A percentile compares a stretch with the other conserved stretches of the same genome.
These are phyloP conservation scores for Drosophila bocqueti DNA, from an alignment of 1,140 invertebrate genomes.

Conservation along the genomic window DNA sequence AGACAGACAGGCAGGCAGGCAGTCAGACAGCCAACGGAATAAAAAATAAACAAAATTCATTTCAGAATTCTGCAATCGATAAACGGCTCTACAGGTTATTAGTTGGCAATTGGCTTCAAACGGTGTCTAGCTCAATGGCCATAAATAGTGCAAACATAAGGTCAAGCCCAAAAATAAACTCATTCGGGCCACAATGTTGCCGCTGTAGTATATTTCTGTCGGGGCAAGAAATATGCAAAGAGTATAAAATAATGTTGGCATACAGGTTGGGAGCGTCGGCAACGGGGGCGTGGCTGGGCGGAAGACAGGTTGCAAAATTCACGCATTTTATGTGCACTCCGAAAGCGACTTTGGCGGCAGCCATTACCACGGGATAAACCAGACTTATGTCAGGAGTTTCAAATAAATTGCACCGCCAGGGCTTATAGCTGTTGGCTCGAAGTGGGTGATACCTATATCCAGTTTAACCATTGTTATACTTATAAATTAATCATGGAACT, in stretches of 20 bases:
- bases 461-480: not conserved
- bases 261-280: not conserved
- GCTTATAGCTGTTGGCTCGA: not conserved
- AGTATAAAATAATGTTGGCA: not conserved
- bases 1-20: not conserved
- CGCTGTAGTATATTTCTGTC: not conserved
- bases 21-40: not conserved
- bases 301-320: slow-evolving; percentile 60
- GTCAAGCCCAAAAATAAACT: slow-evolving; percentile 35
- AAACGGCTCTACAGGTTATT: slow-evolving; percentile 18
- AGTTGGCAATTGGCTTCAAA: slow-evolving; percentile 18
- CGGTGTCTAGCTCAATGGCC: slow-evolving; percentile 42
- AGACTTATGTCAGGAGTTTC: slow-evolving; percentile 67
- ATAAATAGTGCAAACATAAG: slow-evolving; percentile 57
- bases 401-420: slow-evolving; percentile 43
- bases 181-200: slow-evolving; percentile 62
- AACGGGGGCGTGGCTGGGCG: slow-evolving; percentile 34
- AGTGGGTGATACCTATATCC: slow-evolving; percentile 2
- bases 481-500: too few species aligned
- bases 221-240: not conserved
- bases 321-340: slow-evolving; percentile 38
- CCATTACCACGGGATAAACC: slow-evolving; percentile 68
- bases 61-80: slow-evolving; percentile 52
- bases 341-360: slow-evolving; percentile 38
- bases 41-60: slow-evolving; percentile 27